These are phyloP conservation scores for Limenitis camilla DNA, from an alignment of 2,888 invertebrate genomes.

Conservation along the genomic window DNA sequence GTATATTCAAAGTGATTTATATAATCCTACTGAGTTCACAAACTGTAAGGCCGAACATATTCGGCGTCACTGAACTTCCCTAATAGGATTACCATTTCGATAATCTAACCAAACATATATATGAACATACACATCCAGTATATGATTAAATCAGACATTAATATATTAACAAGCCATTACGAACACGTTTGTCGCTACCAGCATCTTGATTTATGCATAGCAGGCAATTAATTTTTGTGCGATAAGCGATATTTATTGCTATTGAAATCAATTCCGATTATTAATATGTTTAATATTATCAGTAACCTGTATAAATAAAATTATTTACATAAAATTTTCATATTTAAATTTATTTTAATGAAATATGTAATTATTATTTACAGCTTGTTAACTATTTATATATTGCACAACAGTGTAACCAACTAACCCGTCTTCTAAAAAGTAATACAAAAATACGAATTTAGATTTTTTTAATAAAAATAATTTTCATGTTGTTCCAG, in stretches of 20 bases:
- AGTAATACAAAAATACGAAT: neutral
- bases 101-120: conserved; percentile 4
- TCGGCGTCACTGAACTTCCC: neutral
- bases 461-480: too few relatives aligned
- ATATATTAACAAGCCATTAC: conserved; percentile 13
- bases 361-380: neutral
- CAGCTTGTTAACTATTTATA: too few relatives aligned
- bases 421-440: too few relatives aligned
- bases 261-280: conserved; percentile 16
- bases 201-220: conserved; percentile 32
- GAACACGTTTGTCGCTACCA: conserved; percentile 4
- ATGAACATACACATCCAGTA: neutral
- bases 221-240: conserved; percentile 36
- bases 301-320: conserved; percentile 5
- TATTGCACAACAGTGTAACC: too few relatives aligned
- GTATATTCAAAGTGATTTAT: too few relatives aligned
- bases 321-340: neutral
- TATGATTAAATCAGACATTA: conserved; percentile 9
- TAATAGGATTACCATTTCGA: conserved; percentile 6
- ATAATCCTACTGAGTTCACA: too few relatives aligned
- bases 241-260: conserved; percentile 26
- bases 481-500: too few relatives aligned
- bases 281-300: conserved; percentile 3
- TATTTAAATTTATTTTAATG: too few relatives aligned
- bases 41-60: neutral